Evolutionary conservation across 2,888 invertebrate species (phyloP), one percentile per base, ranked within the genome.

Genomic region (Phymatocera aterrima): DNA sequence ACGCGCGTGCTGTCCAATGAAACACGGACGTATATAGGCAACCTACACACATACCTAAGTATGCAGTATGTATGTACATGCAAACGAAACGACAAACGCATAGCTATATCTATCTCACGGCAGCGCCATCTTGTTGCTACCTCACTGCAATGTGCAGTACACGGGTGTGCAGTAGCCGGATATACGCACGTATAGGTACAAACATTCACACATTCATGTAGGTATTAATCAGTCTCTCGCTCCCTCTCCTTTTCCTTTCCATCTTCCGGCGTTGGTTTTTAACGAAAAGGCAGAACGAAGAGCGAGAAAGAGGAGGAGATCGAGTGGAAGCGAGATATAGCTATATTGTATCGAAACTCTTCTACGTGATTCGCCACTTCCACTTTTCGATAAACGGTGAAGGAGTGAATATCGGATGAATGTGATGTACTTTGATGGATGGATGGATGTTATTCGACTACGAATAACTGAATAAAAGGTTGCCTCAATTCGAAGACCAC

Each of bases 41-140:
- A 18, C 18, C 24, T 0, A 28, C 10, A n/a, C n/a, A 51, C 51
- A 15, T 2, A 34, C 28, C 10, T 60, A 61, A n/a, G 6, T 31
- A 43, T 15, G 18, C 10, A 37, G 31, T 40, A 40, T 40, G 8
- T 40, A 40, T 4, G 77, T 21, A 43, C 18, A 12, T 70, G 51
- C n/a, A n/a, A n/a, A n/a, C n/a, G n/a, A n/a, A n/a, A n/a, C n/a
- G n/a, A n/a, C n/a, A n/a, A n/a, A n/a, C n/a, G n/a, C n/a, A n/a
- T n/a, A n/a, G n/a, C n/a, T n/a, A n/a, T 64, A 37, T 12, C n/a
- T 37, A 18, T n/a, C n/a, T 64, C 37, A 34, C 37, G 37, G 64
- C 64, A 64, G 21, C 75, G 75, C 75, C 75, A 75, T 75, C 57
- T 75, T 75, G 75, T 75, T 75, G 75, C 75, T 75, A 75, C 75